A percentile compares a stretch with the other conserved stretches of the same genome.
phyloP scores from a whole-genome alignment of 1,140 invertebrate species.

The Diabrotica virgifera region DNA sequence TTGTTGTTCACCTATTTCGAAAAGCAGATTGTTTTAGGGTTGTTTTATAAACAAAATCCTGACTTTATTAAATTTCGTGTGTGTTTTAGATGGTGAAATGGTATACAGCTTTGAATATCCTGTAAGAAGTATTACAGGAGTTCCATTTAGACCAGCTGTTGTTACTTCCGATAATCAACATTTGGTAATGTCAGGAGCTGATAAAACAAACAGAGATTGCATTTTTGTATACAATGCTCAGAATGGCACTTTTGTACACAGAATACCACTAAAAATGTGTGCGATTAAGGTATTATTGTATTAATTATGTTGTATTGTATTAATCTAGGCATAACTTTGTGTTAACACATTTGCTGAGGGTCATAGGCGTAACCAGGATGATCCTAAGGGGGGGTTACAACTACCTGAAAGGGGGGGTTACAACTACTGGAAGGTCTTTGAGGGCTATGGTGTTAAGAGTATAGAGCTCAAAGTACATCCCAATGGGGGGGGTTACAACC shows the following conservation, averaged over 20 bases:
- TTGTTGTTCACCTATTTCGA: background rate
- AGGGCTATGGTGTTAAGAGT: too few species aligned
- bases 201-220: conserved; percentile 80
- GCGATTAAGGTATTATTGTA: conserved; percentile 68
- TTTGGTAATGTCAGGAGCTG: conserved; percentile 74
- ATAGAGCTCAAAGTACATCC: too few species aligned
- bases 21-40: background rate
- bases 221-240: conserved; percentile 80
- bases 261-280: conserved; percentile 64
- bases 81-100: conserved; percentile 63
- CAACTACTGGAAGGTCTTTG: too few species aligned
- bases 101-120: conserved; percentile 79
- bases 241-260: conserved; percentile 76
- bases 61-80: background rate
- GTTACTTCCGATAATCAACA: conserved; percentile 78
- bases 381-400: too few species aligned
- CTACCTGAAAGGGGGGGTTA: too few species aligned
- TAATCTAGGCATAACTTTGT: too few species aligned
- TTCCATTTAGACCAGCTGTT: conserved; percentile 68
- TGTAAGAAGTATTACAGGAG: conserved; percentile 63
- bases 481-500: too few species aligned
- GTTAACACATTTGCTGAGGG: background rate
- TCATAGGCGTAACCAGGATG: too few species aligned
- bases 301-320: too few species aligned
- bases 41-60: conserved; percentile 5